Evolutionary conservation across 2,888 invertebrate species (phyloP), one percentile per base, ranked within the genome.

Genomic region (Hirudinaria manillensis): DNA sequence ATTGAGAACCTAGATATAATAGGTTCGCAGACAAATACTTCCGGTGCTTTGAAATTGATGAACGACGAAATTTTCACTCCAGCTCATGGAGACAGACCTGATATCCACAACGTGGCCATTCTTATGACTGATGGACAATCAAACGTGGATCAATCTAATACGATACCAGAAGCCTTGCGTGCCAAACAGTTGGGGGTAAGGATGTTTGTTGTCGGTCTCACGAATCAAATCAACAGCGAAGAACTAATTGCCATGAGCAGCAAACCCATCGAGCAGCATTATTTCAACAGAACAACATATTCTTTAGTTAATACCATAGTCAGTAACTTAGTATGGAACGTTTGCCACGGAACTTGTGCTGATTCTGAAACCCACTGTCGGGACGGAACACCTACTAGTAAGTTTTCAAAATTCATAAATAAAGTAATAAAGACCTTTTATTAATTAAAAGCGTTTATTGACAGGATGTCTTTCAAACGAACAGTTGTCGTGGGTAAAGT

Each of bases 311-410:
- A 67, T 32, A 73, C 65, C 1, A 13, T 76, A 19, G 73, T 73
- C n/a, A 76, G 76, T 53, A 70, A 68, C 10, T 68, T 76, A n/a
- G 71, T 76, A 21, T 76, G 76, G 76, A 76, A 70, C n/a, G 73
- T 76, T 10, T 76, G 76, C 36, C 72, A 76, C n/a, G 70, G 55
- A 34, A 34, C 73, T 13, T 72, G 73, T n/a, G 73, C 34, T 19
- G 55, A 32, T 24, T 29, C 51, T 24, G 71, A 56, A 36, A 70
- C 29, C 2, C 27, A n/a, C 29, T 55, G 34, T 21, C n/a, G 29
- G 19, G 16, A 24, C 21, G 56, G 21, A 53, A 36, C 38, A 32
- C 34, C 53, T 3, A 56, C 13, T 38, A 67, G 36, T 61, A 19
- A 38, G 56, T 24, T 73, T 13, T 24, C n/a, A 27, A 13, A 21